Evolutionary conservation across 2,888 invertebrate species (phyloP), one percentile per base, ranked within the genome.

Genomic region (Acrobasis repandana): DNA sequence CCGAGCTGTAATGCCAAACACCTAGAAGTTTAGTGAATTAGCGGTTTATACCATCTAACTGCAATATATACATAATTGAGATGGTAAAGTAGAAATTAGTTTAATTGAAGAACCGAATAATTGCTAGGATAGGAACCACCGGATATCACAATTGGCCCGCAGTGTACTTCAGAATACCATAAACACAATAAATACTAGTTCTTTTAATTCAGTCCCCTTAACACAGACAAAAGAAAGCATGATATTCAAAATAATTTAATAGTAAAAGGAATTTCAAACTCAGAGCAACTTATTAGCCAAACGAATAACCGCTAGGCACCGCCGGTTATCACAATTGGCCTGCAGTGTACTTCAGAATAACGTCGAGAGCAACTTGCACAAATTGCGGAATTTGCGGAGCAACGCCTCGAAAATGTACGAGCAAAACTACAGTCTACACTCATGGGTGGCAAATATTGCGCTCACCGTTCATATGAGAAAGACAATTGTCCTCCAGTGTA

Each of bases 281-380:
- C 14, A 6, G n/a, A 43, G 14, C 14, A 14, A 43, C 43, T 14
- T n/a, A 11, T 38, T 38, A 38, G 11, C 14, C 14, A 3, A n/a
- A 43, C 43, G 4, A n/a, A 5, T 43, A 14, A 43, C 43, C 43
- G 1, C 43, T 14, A 14, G 43, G 43, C 43, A 43, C n/a, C 6
- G 14, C 11, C 43, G 43, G 14, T 43, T 43, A 43, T 43, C 43
- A 14, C 43, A 43, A 43, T 43, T 43, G 43, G 14, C 43, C 43
- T n/a, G 43, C 43, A 43, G n/a, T 14, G 43, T n/a, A 43, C 43
- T 43, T 43, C 33, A 52, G 52, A 16, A 16, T 16, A 36, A 52
- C 15, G 36, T 36, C 34, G 11, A 52, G 16, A 16, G 52, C 16
- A 52, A 52, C 52, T 52, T 9, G 52, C 52, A 18, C 51, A 34